Evolutionary conservation across 2,888 invertebrate species (phyloP).

Genomic region (Andricus curvator): DNA sequence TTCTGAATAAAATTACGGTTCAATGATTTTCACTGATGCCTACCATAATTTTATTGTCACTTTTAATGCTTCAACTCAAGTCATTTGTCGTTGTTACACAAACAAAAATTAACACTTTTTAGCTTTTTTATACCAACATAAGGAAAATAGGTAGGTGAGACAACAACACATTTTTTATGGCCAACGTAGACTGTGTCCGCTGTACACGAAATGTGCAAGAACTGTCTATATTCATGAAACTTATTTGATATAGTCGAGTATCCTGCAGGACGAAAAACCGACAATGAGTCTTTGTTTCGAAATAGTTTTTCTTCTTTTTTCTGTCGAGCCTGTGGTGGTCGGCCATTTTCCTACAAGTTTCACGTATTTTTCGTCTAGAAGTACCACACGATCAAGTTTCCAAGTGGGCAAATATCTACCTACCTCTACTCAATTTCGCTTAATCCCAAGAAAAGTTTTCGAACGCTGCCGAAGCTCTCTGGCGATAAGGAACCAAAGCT

Average conservation of each 20-base stretch:
- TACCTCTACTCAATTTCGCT: not conserved
- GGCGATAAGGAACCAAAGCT: constrained; percentile 1
- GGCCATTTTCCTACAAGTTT: not conserved
- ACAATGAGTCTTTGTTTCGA: not conserved
- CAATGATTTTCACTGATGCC: too few species aligned
- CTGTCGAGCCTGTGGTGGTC: not conserved
- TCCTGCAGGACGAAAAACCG: not conserved
- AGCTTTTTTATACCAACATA: too few species aligned
- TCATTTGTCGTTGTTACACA: too few species aligned
- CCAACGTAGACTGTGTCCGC: too few species aligned
- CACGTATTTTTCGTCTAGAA: not conserved
- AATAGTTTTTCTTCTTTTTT: not conserved
- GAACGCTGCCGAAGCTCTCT: not conserved
- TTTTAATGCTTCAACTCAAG: too few species aligned
- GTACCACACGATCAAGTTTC: not conserved
- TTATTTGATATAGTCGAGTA: not conserved
- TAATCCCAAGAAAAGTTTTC: not conserved
- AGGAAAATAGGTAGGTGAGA: too few species aligned
- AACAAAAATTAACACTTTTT: too few species aligned
- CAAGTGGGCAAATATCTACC: constrained; percentile 9
- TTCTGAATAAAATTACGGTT: too few species aligned
- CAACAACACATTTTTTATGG: too few species aligned
- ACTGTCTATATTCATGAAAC: too few species aligned
- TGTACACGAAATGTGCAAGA: too few species aligned
- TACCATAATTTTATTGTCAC: too few species aligned